These are phyloP conservation scores for Nezara viridula DNA, from an alignment of 2,888 invertebrate genomes.

Conservation along the genomic window DNA sequence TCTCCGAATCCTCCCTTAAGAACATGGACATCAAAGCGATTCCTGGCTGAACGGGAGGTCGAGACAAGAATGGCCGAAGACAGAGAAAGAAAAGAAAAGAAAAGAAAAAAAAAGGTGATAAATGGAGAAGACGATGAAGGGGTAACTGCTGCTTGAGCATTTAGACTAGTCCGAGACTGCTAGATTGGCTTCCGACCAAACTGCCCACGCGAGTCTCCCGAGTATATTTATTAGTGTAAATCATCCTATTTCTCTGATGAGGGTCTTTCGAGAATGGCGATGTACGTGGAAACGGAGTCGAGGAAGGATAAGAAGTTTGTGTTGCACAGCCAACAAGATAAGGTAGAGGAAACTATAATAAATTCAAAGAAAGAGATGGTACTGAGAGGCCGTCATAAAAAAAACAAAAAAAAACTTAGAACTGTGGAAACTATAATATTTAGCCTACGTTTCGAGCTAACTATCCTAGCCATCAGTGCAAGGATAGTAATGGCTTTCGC, in stretches of 20 bases:
- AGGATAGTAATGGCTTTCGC: too few species aligned
- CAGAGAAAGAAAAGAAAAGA: neutral
- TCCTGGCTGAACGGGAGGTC: slow-evolving; percentile 69
- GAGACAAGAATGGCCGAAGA: slow-evolving; percentile 69
- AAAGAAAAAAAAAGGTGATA: neutral
- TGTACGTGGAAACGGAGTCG: too few species aligned
- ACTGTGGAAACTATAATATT: too few species aligned
- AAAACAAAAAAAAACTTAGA: too few species aligned
- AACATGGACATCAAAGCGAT: neutral
- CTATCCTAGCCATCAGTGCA: too few species aligned
- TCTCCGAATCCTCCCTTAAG: neutral
- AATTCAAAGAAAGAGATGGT: too few species aligned
- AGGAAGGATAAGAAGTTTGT: too few species aligned
- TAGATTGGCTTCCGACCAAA: neutral
- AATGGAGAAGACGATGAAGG: neutral
- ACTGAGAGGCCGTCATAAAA: too few species aligned
- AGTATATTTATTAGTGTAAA: neutral
- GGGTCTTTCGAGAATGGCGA: neutral
- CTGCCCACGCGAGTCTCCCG: neutral
- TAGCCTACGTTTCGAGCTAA: too few species aligned
- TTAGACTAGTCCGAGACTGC: neutral
- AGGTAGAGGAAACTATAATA: too few species aligned
- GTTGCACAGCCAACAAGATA: too few species aligned
- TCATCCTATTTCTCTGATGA: neutral
- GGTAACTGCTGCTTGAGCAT: neutral